Conservation (phyloP, 2,888 invertebrate genomes). For the Rhaphigaster nebulosa region DNA sequence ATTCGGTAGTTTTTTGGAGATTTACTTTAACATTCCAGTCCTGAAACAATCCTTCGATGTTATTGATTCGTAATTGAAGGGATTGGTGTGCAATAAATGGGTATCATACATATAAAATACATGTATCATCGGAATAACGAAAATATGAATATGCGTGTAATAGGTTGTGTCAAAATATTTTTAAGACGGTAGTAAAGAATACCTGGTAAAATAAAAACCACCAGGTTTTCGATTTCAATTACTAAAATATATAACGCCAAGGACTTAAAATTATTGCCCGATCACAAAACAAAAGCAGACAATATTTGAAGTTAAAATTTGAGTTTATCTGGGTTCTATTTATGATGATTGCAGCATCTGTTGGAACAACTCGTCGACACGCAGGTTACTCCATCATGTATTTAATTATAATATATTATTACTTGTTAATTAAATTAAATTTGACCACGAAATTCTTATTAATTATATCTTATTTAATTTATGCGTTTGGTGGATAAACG, state of each 20-base stretch:
- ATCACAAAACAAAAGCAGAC: not conserved
- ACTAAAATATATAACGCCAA: not conserved
- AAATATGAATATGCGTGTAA: not conserved
- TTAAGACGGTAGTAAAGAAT: not conserved
- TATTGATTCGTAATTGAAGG: too few species aligned
- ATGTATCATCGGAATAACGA: not conserved
- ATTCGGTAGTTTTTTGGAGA: too few species aligned
- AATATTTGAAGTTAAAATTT: too few species aligned
- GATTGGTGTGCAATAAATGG: not conserved
- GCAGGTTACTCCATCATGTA: not conserved
- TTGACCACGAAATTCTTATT: not conserved
- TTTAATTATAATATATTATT: conserved; percentile 30
- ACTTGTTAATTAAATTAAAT: conserved; percentile 24
- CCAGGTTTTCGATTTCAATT: not conserved
- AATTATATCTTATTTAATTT: not conserved
- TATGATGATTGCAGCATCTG: conserved; percentile 1
- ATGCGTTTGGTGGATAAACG: not conserved
- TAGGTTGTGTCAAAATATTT: not conserved
- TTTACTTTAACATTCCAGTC: too few species aligned
- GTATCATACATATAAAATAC: too few species aligned
- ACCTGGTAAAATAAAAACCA: not conserved
- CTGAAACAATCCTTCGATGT: too few species aligned
- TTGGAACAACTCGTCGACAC: not conserved
- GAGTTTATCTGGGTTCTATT: not conserved
- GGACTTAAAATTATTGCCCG: not conserved